These are phyloP conservation scores for Eumacrocentrus americanus DNA, from an alignment of 2,888 invertebrate species.

Conservation along the genomic window DNA sequence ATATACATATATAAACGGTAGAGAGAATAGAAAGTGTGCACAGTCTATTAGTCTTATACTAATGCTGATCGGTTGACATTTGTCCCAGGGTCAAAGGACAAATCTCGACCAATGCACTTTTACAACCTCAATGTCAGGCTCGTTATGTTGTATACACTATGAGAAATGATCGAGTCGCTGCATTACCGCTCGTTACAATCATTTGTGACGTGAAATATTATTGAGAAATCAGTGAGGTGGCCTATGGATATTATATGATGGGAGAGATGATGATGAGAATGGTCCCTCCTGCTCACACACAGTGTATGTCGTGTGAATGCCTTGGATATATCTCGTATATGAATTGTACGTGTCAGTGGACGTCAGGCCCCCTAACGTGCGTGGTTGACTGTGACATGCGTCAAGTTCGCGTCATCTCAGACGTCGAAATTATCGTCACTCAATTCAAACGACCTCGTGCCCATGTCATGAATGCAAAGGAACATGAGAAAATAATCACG, in stretches of 20 bases:
- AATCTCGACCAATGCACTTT: background rate
- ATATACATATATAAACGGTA: background rate
- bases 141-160: constrained; percentile 13
- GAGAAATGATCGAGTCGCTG: constrained; percentile 19
- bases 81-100: constrained; percentile 26
- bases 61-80: constrained; percentile 14
- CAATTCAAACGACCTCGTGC: constrained; percentile 2
- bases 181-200: constrained; percentile 20
- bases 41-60: too few relatives aligned
- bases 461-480: too few relatives aligned
- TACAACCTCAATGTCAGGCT: background rate
- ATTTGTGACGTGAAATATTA: constrained; percentile 39
- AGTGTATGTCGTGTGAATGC: background rate
- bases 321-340: constrained; percentile 35
- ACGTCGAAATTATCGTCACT: constrained; percentile 20
- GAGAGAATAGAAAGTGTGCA: constrained; percentile 15
- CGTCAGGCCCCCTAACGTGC: constrained; percentile 45
- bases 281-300: background rate
- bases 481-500: too few relatives aligned
- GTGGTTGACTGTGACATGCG: constrained; percentile 26
- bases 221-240: constrained; percentile 45
- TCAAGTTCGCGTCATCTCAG: constrained; percentile 17
- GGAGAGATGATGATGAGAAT: too few relatives aligned
- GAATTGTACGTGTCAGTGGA: constrained; percentile 47
- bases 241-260: background rate